phyloP scores from a whole-genome alignment of 2,113 vertebrate genomes.

The Phyllostomus discolor region DNA sequence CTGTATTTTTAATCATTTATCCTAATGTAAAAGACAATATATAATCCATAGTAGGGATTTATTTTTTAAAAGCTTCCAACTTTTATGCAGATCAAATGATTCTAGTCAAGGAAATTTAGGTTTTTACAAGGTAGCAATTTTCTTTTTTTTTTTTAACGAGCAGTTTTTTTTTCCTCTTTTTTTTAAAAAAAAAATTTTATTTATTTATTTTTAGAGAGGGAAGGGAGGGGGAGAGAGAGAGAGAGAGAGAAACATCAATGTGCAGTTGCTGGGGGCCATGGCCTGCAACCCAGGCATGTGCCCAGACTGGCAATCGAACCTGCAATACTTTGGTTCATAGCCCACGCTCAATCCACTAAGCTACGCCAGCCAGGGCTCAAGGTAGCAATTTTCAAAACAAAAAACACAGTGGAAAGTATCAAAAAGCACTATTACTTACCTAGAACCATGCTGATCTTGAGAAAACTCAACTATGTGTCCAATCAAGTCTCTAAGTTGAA shows the following conservation, averaged over 20 bases:
- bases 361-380: background rate
- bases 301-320: too few relatives aligned
- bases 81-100: background rate
- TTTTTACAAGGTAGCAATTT: background rate
- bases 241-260: too few relatives aligned
- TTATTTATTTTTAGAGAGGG: too few relatives aligned
- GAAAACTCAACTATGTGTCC: conserved; percentile 98
- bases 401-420: background rate
- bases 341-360: too few relatives aligned
- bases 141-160: too few relatives aligned
- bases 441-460: conserved; percentile 97
- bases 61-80: background rate
- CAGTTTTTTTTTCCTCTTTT: too few relatives aligned
- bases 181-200: too few relatives aligned
- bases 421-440: conserved; percentile 78
- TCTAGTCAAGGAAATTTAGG: background rate
- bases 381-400: background rate
- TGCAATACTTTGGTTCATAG: too few relatives aligned
- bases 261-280: too few relatives aligned
- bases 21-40: background rate
- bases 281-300: too few relatives aligned
- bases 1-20: background rate
- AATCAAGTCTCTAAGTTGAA: conserved; percentile 94
- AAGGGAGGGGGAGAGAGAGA: too few relatives aligned
- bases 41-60: background rate